phyloP scores from a whole-genome alignment of 2,888 invertebrate species.

The Callyntrura sp. region DNA sequence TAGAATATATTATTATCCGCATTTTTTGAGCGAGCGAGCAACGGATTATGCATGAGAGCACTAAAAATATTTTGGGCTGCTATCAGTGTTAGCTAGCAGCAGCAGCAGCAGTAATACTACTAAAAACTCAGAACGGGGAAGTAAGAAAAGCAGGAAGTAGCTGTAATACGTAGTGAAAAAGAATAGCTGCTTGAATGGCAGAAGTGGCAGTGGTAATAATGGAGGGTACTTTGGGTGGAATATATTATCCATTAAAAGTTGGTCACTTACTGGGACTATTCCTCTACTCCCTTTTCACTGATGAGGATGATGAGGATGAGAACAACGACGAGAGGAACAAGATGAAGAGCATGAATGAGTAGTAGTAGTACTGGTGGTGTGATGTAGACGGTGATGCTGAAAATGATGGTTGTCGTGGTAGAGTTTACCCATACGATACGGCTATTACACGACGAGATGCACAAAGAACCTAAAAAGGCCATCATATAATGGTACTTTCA shows the following conservation, averaged over 20 bases:
- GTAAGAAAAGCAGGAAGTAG: not conserved
- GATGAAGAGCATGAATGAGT: constrained; percentile 24
- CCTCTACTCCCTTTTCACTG: constrained; percentile 33
- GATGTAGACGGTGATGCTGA: not conserved
- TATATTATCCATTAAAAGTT: constrained; percentile 56
- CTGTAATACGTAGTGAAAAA: not conserved
- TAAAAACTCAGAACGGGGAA: constrained; percentile 29
- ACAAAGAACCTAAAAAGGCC: constrained; percentile 25
- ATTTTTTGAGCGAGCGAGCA: constrained; percentile 13
- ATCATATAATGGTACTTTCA: constrained; percentile 38
- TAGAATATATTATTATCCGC: constrained; percentile 48
- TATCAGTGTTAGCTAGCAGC: not conserved
- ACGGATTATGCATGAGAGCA: constrained; percentile 27
- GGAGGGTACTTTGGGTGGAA: constrained; percentile 41
- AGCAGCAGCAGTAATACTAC: not conserved
- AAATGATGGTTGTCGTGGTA: not conserved
- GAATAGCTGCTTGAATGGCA: constrained; percentile 18
- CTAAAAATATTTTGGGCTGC: not conserved
- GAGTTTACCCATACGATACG: constrained; percentile 50
- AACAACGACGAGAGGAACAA: constrained; percentile 27
- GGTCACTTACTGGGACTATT: constrained; percentile 54
- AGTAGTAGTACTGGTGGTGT: not conserved
- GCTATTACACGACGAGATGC: constrained; percentile 29
- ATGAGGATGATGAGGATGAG: constrained; percentile 30
- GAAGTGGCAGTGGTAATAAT: not conserved